A percentile compares a stretch with the other conserved stretches of the same genome.
These are phyloP conservation scores for Ips nitidus DNA, from an alignment of 1,140 invertebrate genomes.

Conservation along the genomic window DNA sequence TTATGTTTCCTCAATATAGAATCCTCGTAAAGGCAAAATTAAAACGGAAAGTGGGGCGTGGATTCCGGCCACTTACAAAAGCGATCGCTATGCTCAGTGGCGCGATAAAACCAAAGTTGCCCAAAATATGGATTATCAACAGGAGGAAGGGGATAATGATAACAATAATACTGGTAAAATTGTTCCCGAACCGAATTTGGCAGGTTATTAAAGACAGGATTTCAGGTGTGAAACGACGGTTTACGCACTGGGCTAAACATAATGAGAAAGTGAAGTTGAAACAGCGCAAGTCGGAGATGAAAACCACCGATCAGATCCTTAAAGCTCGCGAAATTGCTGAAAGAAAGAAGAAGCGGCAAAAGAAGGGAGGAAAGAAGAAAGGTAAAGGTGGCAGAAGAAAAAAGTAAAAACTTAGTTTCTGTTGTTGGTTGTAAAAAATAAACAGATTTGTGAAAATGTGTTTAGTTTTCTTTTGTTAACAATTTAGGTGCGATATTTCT, in stretches of 20 bases:
- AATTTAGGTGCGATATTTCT: no score
- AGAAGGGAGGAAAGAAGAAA: slow-evolving; percentile 47
- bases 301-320: slow-evolving; percentile 68
- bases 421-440: no score
- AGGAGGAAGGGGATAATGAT: slow-evolving; percentile 61
- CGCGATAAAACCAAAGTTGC: slow-evolving; percentile 77
- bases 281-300: slow-evolving; percentile 60
- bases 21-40: slow-evolving; percentile 76
- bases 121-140: slow-evolving; percentile 51
- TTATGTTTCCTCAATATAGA: slow-evolving; percentile 44
- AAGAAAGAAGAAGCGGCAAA: slow-evolving; percentile 52
- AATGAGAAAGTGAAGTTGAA: slow-evolving; percentile 62
- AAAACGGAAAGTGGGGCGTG: slow-evolving; percentile 92
- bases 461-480: no score
- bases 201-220: no score
- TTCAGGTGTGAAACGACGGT: slow-evolving; percentile 39
- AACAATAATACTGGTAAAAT: slow-evolving; percentile 48
- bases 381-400: background rate
- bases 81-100: slow-evolving; percentile 86
- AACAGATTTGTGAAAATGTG: no score
- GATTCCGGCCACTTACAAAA: slow-evolving; percentile 93
- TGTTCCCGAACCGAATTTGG: slow-evolving; percentile 1
- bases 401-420: background rate
- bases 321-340: slow-evolving; percentile 64
- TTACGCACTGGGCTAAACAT: slow-evolving; percentile 62